These are phyloP conservation scores for Anneissia japonica DNA, from an alignment of 35 echinoderm and acorn worm species.

Conservation along the genomic window DNA sequence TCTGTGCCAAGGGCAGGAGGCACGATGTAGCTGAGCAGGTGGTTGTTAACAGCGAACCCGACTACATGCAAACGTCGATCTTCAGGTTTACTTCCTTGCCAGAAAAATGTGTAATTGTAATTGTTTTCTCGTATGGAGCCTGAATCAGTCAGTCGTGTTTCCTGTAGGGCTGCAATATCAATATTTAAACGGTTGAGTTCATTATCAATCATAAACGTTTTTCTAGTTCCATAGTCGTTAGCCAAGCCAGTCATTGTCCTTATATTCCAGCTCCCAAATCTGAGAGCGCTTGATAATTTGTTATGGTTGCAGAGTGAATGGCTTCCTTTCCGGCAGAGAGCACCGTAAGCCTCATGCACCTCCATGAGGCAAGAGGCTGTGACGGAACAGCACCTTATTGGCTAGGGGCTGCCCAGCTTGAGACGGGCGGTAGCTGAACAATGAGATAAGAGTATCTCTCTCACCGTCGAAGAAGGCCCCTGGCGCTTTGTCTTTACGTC, in stretches of 20 bases:
- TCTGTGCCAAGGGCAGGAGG: neutral
- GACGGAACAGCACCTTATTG: slow-evolving; percentile 30
- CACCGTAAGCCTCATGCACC: slow-evolving; percentile 12
- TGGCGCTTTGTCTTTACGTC: neutral
- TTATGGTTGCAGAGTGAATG: neutral
- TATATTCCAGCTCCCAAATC: neutral
- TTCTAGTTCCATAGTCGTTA: neutral
- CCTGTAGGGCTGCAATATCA: slow-evolving; percentile 33
- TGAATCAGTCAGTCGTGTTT: slow-evolving; percentile 4
- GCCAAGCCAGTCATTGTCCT: slow-evolving; percentile 2
- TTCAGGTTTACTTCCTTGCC: neutral
- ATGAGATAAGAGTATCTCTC: neutral
- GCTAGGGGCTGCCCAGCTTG: slow-evolving; percentile 33
- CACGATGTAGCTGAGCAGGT: neutral
- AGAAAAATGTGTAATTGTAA: slow-evolving; percentile 19
- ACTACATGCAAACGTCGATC: slow-evolving; percentile 2
- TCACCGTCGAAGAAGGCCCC: neutral
- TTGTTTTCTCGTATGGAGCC: slow-evolving; percentile 3
- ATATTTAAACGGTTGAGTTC: neutral
- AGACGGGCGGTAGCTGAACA: slow-evolving; percentile 27
- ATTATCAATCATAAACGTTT: slow-evolving; percentile 2
- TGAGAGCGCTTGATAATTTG: neutral
- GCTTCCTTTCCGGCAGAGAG: neutral
- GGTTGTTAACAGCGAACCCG: slow-evolving; percentile 14
- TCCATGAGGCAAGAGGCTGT: neutral